Evolutionary conservation across 2,113 vertebrate species (phyloP), one percentile per base, ranked within the genome.

Genomic region (Gobius niger): DNA sequence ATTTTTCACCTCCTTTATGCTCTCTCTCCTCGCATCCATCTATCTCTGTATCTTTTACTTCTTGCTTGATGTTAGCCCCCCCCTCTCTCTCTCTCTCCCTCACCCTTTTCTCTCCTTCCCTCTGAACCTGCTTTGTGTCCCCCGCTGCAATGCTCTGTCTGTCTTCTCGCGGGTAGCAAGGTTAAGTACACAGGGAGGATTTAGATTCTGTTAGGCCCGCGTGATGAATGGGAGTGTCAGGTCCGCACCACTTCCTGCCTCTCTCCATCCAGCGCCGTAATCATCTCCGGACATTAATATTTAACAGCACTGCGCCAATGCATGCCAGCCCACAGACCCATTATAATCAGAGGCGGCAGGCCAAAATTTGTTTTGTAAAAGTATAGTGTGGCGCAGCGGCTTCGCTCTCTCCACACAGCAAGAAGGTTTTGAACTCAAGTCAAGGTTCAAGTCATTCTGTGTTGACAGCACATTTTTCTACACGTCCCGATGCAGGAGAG

Each of bases 131-230:
- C 6, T 54, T 72, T 80, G 59, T 63, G 44, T 75, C 65, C 67
- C 67, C 49, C 8, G 54, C 44, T 62, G 19, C 24, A 66, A 64
- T 49, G 24, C 44, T 40, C 60, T 52, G n/a, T 13, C 40, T 56
- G 16, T 46, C 24, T 47, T 75, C 42, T 63, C 52, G 24, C 46
- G 81, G 82, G 80, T 68, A 69, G 76, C 82, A 88, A 91, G 91
- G 91, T 92, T 92, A 92, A 91, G 88, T 88, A 87, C 88, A 88
- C 76, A 44, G 80, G 72, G 73, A 85, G 84, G 88, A 90, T 89
- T 87, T 87, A 87, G 86, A 90, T 91, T 92, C 83, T 73, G 83
- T 90, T 87, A 81, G 79, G 65, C 68, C 50, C 70, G 68, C 0
- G 54, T 90, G 91, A 90, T 88, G 82, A 92, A 91, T 89, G 86